These are phyloP conservation scores for Synanthedon myopaeformis DNA, from an alignment of 2,888 invertebrate species.

Conservation along the genomic window DNA sequence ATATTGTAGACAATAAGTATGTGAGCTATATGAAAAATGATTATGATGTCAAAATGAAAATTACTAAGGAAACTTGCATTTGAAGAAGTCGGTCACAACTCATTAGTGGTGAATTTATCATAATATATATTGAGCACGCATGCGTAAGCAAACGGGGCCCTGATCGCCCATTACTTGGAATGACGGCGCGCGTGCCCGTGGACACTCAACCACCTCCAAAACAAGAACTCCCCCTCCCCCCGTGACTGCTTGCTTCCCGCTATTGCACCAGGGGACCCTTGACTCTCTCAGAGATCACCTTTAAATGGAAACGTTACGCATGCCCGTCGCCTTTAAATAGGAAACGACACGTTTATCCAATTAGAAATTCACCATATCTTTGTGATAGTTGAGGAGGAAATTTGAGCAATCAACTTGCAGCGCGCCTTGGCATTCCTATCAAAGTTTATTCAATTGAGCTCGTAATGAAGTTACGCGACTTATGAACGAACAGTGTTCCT, in stretches of 20 bases:
- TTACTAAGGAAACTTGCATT: conserved; percentile 49
- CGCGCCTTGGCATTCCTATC: conserved; percentile 54
- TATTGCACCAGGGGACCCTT: conserved; percentile 18
- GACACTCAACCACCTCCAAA: conserved; percentile 24
- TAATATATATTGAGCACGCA: conserved; percentile 46
- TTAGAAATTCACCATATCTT: conserved; percentile 72
- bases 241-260: conserved; percentile 11
- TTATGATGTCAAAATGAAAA: conserved; percentile 12
- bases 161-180: conserved; percentile 59
- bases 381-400: conserved; percentile 71
- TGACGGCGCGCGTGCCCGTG: conserved; percentile 62
- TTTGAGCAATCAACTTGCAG: conserved; percentile 69
- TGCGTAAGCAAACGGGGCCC: conserved; percentile 24
- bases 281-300: conserved; percentile 34
- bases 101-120: conserved; percentile 35
- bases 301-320: conserved; percentile 49
- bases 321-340: conserved; percentile 67
- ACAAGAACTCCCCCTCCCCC: conserved; percentile 19
- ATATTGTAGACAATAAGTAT: background rate
- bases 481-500: conserved; percentile 34
- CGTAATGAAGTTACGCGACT: conserved; percentile 66
- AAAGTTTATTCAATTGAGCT: conserved; percentile 70
- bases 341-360: conserved; percentile 72
- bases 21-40: background rate
- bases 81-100: conserved; percentile 47